Percentiles rank a stretch among this genome's conserved stretches.
Evolutionary conservation across 2,113 vertebrate genomes (phyloP).

Genomic region (Vidua macroura): DNA sequence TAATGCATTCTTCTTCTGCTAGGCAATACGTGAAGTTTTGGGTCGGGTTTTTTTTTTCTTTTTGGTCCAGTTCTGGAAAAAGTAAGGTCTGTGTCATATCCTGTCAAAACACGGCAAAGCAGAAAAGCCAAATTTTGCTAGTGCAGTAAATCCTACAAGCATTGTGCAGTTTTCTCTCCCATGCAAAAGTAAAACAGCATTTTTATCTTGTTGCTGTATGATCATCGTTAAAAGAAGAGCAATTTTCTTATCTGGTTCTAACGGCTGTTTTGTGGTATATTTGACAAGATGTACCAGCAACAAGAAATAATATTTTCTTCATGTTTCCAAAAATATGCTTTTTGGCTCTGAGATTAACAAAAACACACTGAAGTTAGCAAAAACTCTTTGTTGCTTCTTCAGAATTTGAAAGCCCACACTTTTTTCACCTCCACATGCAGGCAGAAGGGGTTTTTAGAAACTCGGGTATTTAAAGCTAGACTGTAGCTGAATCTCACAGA

Average conservation of each 20-base stretch:
- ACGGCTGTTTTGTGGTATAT: background rate
- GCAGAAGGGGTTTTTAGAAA: background rate
- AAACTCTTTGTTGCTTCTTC: background rate
- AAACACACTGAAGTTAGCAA: background rate
- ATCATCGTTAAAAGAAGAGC: background rate
- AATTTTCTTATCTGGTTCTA: background rate
- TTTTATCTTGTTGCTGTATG: background rate
- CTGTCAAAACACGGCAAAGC: background rate
- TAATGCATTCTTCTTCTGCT: conserved; percentile 20
- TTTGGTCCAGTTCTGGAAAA: background rate
- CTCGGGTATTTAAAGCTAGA: background rate
- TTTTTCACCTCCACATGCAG: background rate
- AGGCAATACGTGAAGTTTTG: background rate
- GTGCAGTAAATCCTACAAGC: background rate
- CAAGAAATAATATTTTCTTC: background rate
- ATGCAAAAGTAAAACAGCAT: background rate
- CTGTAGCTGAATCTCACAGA: background rate
- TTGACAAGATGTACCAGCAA: background rate
- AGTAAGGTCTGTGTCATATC: conserved; percentile 31
- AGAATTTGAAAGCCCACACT: background rate
- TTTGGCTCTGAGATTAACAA: background rate
- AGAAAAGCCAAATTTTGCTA: background rate
- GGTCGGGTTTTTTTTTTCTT: background rate
- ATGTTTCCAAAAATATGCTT: background rate
- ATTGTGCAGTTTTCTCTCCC: background rate